These are phyloP conservation scores for Grapholita molesta DNA, from an alignment of 1,140 invertebrate species.

Conservation along the genomic window DNA sequence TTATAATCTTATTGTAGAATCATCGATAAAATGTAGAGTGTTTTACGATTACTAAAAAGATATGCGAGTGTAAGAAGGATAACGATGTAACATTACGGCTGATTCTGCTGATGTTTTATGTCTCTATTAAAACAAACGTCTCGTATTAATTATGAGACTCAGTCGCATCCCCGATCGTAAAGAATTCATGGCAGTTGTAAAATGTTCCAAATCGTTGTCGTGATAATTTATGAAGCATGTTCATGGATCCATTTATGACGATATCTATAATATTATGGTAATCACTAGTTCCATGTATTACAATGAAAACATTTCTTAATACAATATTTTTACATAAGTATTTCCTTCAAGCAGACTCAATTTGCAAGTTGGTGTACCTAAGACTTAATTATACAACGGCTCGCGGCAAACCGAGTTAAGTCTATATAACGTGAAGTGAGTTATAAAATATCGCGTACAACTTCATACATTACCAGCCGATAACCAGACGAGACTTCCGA, in stretches of 20 bases:
- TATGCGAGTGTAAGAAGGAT: conserved; percentile 44
- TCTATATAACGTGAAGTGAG: conserved; percentile 73
- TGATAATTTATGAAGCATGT: conserved; percentile 76
- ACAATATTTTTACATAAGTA: neutral
- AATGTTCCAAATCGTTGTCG: conserved; percentile 72
- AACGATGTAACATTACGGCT: conserved; percentile 47
- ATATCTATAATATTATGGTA: conserved; percentile 31
- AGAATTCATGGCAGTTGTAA: conserved; percentile 74
- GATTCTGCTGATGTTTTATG: conserved; percentile 67
- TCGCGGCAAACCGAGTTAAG: conserved; percentile 63
- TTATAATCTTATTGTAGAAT: neutral
- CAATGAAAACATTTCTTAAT: neutral
- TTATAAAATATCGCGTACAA: conserved; percentile 75
- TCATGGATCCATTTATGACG: conserved; percentile 70
- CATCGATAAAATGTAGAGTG: conserved; percentile 38
- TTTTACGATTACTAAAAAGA: conserved; percentile 60
- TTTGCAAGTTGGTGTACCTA: conserved; percentile 23
- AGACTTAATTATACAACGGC: conserved; percentile 50
- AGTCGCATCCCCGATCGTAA: conserved; percentile 70
- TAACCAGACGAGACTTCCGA: conserved; percentile 78
- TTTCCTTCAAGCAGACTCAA: neutral
- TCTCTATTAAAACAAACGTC: conserved; percentile 73
- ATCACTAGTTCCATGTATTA: neutral
- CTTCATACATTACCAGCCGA: conserved; percentile 78
- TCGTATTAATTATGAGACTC: conserved; percentile 73